A percentile compares a stretch with the other conserved stretches of the same genome.
phyloP scores from a whole-genome alignment of 1,140 invertebrate species.

The Leptinotarsa texana region DNA sequence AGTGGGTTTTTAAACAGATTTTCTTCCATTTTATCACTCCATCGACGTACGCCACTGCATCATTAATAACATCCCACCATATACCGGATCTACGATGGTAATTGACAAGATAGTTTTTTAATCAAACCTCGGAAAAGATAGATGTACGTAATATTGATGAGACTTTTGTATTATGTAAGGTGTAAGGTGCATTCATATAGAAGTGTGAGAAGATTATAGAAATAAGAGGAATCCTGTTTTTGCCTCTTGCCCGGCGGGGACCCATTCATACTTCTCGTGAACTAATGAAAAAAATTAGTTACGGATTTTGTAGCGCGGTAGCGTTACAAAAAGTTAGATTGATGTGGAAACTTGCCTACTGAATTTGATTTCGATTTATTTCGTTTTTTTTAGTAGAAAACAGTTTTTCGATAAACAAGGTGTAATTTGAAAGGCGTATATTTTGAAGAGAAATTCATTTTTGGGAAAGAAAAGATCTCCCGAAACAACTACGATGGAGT shows the following conservation, averaged over 20 bases:
- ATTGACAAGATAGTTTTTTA: slow-evolving; percentile 4
- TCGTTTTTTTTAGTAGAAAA: no score
- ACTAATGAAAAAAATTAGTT: slow-evolving; percentile 20
- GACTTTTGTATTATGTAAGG: neutral
- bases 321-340: slow-evolving; percentile 4
- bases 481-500: neutral
- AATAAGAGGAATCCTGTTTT: slow-evolving; percentile 14
- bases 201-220: slow-evolving; percentile 15
- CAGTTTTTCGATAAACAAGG: no score
- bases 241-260: slow-evolving; percentile 9
- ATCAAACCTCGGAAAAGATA: neutral
- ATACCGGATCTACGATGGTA: slow-evolving; percentile 5
- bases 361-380: neutral
- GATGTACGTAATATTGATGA: slow-evolving; percentile 19
- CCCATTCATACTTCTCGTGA: slow-evolving; percentile 11
- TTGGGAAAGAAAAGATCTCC: neutral
- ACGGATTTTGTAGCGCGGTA: slow-evolving; percentile 18
- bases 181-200: slow-evolving; percentile 2
- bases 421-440: neutral
- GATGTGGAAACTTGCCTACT: neutral
- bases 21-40: no score
- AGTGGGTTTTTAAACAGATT: no score
- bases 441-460: no score
- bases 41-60: neutral
- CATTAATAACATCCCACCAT: neutral